These are phyloP conservation scores for Barypeithes pellucidus DNA, from an alignment of 2,888 invertebrate species.

Conservation along the genomic window DNA sequence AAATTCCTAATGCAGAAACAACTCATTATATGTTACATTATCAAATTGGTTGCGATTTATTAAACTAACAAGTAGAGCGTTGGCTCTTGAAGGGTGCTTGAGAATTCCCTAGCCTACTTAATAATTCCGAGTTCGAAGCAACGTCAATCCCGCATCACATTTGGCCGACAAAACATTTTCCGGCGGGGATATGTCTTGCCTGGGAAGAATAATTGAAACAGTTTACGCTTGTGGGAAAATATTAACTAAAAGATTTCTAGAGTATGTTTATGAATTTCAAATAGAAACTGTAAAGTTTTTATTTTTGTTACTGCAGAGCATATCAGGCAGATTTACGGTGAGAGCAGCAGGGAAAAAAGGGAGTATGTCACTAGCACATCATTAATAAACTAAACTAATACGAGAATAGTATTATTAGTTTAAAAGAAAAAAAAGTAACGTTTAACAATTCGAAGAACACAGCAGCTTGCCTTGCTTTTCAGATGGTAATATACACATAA, in stretches of 20 bases:
- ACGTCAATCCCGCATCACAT: constrained; percentile 62
- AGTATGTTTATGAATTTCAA: constrained; percentile 1
- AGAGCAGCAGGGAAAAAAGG: too few relatives aligned
- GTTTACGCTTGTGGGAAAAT: constrained; percentile 28
- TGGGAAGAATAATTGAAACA: constrained; percentile 45
- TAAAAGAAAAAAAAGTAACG: too few relatives aligned
- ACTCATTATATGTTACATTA: constrained; percentile 43
- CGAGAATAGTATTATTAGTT: too few relatives aligned
- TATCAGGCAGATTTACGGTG: too few relatives aligned
- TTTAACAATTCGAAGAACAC: too few relatives aligned
- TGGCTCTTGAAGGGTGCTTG: constrained; percentile 41
- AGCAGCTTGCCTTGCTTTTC: too few relatives aligned
- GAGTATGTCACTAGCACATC: too few relatives aligned
- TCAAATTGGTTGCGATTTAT: constrained; percentile 47
- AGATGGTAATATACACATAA: too few relatives aligned
- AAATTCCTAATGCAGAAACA: constrained; percentile 20
- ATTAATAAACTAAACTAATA: too few relatives aligned
- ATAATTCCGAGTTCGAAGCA: constrained; percentile 59
- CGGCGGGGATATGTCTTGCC: constrained; percentile 36
- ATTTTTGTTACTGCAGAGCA: too few relatives aligned
- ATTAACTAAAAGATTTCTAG: constrained; percentile 20
- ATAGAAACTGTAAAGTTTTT: neutral
- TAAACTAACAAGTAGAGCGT: constrained; percentile 45
- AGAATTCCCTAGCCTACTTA: constrained; percentile 60
- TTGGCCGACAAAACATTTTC: constrained; percentile 53